phyloP scores from a whole-genome alignment of 2,113 vertebrate genomes.

The Rallus limicola region DNA sequence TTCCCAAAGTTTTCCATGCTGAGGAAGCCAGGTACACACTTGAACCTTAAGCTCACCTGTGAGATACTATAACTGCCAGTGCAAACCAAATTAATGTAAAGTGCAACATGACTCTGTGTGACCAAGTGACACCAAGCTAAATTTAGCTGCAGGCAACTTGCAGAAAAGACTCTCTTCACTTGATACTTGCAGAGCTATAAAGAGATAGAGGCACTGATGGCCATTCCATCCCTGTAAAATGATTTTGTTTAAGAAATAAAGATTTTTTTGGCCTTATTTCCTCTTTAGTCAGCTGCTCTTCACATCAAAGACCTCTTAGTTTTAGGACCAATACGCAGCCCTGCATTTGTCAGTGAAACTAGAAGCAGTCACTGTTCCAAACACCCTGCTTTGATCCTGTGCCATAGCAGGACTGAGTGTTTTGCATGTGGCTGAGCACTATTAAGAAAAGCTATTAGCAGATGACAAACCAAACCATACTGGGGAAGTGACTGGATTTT shows the following conservation, averaged over 20 bases:
- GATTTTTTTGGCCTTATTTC: not conserved
- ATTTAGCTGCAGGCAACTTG: constrained; percentile 72
- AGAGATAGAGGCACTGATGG: not conserved
- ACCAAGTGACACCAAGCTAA: constrained; percentile 76
- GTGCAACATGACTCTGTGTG: constrained; percentile 72
- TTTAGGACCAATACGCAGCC: not conserved
- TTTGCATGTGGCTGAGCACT: not conserved
- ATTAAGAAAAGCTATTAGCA: not conserved
- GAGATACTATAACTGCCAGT: constrained; percentile 65
- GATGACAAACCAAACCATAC: not conserved
- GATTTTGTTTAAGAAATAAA: not conserved
- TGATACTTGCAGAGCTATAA: constrained; percentile 41
- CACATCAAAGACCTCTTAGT: not conserved
- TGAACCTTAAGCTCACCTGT: constrained; percentile 19
- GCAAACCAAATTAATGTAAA: constrained; percentile 63
- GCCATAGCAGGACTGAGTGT: not conserved
- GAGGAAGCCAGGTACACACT: constrained; percentile 62
- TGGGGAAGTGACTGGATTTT: not conserved
- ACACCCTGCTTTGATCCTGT: not conserved
- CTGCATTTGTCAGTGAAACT: not conserved
- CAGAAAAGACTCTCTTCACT: constrained; percentile 49
- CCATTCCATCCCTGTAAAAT: not conserved
- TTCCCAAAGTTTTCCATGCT: constrained; percentile 66
- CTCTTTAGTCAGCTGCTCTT: not conserved
- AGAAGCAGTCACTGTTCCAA: not conserved